Evolutionary conservation across 1,140 invertebrate species (phyloP).

Genomic region (Leptinotarsa texana): DNA sequence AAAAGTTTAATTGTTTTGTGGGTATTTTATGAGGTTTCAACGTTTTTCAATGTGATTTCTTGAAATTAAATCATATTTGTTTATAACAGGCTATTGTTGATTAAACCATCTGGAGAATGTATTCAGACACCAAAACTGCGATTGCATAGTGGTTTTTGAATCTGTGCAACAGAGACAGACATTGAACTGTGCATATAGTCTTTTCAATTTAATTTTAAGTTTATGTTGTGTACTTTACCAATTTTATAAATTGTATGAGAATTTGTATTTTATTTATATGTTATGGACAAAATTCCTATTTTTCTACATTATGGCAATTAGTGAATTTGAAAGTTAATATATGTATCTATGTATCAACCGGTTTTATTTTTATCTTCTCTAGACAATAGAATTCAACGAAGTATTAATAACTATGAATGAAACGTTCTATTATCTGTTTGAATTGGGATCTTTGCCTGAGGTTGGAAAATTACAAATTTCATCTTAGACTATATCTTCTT

Average conservation of each 20-base stretch:
- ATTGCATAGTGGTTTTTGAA: neutral
- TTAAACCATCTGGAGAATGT: slow-evolving; percentile 8
- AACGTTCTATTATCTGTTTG: too few species aligned
- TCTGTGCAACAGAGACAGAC: slow-evolving; percentile 20
- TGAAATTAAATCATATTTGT: neutral
- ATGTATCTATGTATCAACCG: slow-evolving; percentile 22
- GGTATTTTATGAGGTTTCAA: too few species aligned
- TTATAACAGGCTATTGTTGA: neutral
- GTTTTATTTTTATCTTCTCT: slow-evolving; percentile 15
- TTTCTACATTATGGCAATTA: slow-evolving; percentile 34
- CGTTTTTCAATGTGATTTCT: neutral
- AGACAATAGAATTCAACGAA: too few species aligned
- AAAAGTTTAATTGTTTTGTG: too few species aligned
- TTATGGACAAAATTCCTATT: slow-evolving; percentile 36
- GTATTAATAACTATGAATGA: too few species aligned
- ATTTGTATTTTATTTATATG: slow-evolving; percentile 29
- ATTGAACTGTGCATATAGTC: slow-evolving; percentile 19
- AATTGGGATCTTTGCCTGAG: too few species aligned
- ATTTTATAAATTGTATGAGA: slow-evolving; percentile 28
- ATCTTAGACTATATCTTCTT: too few species aligned
- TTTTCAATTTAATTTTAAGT: slow-evolving; percentile 16
- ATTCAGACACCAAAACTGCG: neutral
- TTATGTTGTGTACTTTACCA: slow-evolving; percentile 26
- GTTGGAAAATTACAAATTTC: too few species aligned
- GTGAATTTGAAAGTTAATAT: slow-evolving; percentile 22